phyloP scores from a whole-genome alignment of 2,888 invertebrate species.

The Scaptomyza reducta region DNA sequence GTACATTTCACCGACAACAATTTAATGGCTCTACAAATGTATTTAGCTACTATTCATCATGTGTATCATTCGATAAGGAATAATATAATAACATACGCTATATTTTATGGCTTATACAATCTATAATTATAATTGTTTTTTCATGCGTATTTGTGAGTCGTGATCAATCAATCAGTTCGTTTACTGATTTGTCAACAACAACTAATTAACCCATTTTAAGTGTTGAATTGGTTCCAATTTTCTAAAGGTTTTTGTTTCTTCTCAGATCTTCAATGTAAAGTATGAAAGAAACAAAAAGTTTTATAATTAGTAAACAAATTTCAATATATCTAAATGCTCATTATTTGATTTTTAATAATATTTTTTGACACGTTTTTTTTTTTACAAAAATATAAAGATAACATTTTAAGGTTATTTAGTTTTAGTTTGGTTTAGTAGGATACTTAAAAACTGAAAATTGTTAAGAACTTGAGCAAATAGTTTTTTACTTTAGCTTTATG shows the following conservation, averaged over 20 bases:
- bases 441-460: too few relatives aligned
- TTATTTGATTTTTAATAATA: too few relatives aligned
- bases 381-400: too few relatives aligned
- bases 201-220: slow-evolving; percentile 17
- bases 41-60: slow-evolving; percentile 44
- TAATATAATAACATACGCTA: not conserved
- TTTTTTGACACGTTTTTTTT: too few relatives aligned
- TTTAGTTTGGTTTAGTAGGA: too few relatives aligned
- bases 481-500: too few relatives aligned
- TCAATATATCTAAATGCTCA: too few relatives aligned
- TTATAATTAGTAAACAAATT: too few relatives aligned
- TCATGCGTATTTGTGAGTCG: not conserved
- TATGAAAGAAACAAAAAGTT: too few relatives aligned
- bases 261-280: too few relatives aligned
- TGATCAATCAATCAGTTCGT: slow-evolving; percentile 5
- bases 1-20: slow-evolving; percentile 5
- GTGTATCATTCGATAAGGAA: slow-evolving; percentile 33
- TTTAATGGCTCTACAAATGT: slow-evolving; percentile 27
- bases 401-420: too few relatives aligned
- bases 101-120: slow-evolving; percentile 1
- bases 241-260: not conserved
- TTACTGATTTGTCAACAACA: not conserved
- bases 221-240: too few relatives aligned
- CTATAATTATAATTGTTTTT: not conserved
- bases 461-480: not conserved